Percentiles rank a stretch among this genome's conserved stretches.
phyloP scores from a whole-genome alignment of 92 coral and sea anemone species.

The Scolanthus callimorphus region DNA sequence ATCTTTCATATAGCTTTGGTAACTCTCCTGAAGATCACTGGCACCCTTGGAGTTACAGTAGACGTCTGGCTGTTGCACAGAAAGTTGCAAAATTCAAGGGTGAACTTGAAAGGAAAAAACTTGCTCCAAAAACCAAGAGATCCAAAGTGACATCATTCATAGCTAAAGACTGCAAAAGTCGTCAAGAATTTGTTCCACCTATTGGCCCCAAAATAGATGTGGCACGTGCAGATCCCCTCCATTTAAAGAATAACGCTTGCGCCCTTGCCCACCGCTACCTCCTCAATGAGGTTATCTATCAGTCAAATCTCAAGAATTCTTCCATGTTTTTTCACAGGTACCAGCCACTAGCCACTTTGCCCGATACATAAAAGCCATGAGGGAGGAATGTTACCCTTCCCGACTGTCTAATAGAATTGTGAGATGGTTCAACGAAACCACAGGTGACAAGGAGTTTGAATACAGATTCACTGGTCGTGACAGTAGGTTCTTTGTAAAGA shows the following conservation, averaged over 20 bases:
- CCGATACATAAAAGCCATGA: slow-evolving; percentile 9
- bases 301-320: slow-evolving; percentile 13
- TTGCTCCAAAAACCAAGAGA: slow-evolving; percentile 6
- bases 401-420: slow-evolving; percentile 13
- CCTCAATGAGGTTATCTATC: too few relatives aligned
- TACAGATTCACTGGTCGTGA: slow-evolving; percentile 15
- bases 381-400: slow-evolving; percentile 5
- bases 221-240: slow-evolving; percentile 17
- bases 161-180: not conserved
- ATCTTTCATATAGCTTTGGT: not conserved
- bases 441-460: too few relatives aligned
- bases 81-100: slow-evolving; percentile 4
- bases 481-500: not conserved
- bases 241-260: slow-evolving; percentile 17
- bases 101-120: slow-evolving; percentile 3
- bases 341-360: too few relatives aligned
- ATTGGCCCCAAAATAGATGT: slow-evolving; percentile 11
- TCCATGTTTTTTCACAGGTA: too few relatives aligned
- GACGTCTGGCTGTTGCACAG: slow-evolving; percentile 17
- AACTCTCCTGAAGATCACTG: too few relatives aligned
- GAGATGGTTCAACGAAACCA: slow-evolving; percentile 7
- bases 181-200: slow-evolving; percentile 21
- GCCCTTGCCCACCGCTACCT: too few relatives aligned
- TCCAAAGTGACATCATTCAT: slow-evolving; percentile 22
- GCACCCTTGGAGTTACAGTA: too few relatives aligned